Conservation (phyloP, 2,797 vertebrate species). For the Myiotriccus ornatus region DNA sequence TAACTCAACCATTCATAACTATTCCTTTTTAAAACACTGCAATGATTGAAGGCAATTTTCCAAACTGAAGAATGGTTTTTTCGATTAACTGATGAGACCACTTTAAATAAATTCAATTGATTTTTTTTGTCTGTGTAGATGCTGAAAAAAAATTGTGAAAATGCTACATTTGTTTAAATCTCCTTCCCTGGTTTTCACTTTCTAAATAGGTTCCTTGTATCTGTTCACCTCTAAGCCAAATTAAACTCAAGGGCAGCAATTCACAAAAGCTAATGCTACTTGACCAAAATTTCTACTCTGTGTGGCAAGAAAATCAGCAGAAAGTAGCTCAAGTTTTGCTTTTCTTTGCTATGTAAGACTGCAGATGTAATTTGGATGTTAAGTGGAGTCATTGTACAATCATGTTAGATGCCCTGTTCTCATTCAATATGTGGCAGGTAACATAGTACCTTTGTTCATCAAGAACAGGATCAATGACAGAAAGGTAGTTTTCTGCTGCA, state of each 20-base stretch:
- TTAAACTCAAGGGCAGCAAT: conserved; percentile 14
- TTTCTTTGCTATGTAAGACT: background rate
- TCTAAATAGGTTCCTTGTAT: background rate
- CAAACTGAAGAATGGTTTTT: background rate
- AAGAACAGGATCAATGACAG: conserved; percentile 33
- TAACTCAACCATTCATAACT: background rate
- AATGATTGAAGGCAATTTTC: background rate
- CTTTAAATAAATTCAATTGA: background rate
- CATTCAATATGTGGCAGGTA: conserved; percentile 14
- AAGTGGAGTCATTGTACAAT: background rate
- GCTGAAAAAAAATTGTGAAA: background rate
- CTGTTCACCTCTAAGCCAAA: background rate
- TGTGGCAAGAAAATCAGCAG: background rate
- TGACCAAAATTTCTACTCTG: background rate
- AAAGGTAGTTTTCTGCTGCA: conserved; percentile 34
- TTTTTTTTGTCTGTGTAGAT: background rate
- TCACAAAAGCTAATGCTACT: background rate
- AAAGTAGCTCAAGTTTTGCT: background rate
- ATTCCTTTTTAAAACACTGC: background rate
- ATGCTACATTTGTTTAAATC: background rate
- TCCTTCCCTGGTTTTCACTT: background rate
- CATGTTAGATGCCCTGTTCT: conserved; percentile 1
- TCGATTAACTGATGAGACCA: background rate
- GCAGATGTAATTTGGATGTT: background rate
- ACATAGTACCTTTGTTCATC: conserved; percentile 4